These are phyloP conservation scores for Parus major DNA, from an alignment of 2,113 vertebrate genomes.

Conservation along the genomic window DNA sequence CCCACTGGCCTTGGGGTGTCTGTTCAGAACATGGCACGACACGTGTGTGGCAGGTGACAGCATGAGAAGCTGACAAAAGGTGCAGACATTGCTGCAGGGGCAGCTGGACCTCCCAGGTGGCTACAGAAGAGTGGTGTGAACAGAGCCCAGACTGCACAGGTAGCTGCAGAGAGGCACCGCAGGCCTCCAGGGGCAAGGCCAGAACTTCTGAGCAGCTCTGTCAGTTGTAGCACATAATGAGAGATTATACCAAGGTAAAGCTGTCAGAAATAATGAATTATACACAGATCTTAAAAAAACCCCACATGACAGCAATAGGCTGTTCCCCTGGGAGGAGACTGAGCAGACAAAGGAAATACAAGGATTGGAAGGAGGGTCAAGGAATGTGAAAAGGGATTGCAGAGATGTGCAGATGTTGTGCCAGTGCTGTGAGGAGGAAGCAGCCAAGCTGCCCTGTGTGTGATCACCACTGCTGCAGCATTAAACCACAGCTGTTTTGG, in stretches of 20 bases:
- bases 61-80: neutral
- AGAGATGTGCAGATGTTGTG: neutral
- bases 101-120: neutral
- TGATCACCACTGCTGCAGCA: neutral
- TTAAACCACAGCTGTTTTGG: neutral
- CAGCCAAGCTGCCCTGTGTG: neutral
- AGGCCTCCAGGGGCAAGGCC: neutral
- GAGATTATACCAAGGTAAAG: neutral
- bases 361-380: neutral
- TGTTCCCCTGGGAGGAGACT: neutral
- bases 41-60: neutral
- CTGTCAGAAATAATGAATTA: neutral
- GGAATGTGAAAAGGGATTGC: neutral
- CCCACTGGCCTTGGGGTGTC: neutral
- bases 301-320: fast-evolving
- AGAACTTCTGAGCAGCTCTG: neutral
- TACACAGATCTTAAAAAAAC: neutral
- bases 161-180: neutral
- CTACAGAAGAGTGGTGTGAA: neutral
- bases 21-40: fast-evolving
- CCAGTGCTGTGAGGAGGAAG: neutral
- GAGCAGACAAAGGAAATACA: neutral
- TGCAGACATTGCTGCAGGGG: neutral
- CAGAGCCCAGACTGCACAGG: neutral
- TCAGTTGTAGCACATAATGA: neutral